Percentiles rank a stretch among this genome's conserved stretches.
Conservation (phyloP, 2,113 vertebrate species). For the Actenoides lindsayi region DNA sequence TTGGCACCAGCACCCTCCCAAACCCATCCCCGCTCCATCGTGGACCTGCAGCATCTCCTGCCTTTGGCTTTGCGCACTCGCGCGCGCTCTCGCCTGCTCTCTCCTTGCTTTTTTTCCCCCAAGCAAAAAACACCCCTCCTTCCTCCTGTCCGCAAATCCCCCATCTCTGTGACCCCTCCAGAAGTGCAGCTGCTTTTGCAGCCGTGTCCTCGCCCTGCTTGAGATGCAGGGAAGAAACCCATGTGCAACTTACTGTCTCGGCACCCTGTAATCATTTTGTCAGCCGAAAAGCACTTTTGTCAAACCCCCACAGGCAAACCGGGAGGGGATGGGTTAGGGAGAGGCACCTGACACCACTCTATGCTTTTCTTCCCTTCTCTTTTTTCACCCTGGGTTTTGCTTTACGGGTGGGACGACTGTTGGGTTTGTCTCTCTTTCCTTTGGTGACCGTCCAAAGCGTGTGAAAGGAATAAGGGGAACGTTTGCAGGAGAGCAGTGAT, state of each 20-base stretch:
- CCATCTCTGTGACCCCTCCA: neutral
- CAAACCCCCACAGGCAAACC: constrained; percentile 19
- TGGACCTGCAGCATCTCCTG: neutral
- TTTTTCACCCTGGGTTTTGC: neutral
- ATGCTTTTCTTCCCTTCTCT: neutral
- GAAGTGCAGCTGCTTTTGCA: constrained; percentile 35
- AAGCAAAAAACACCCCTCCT: neutral
- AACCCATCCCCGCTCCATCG: neutral
- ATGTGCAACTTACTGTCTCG: constrained; percentile 13
- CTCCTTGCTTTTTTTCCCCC: neutral
- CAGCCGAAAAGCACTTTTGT: constrained; percentile 43
- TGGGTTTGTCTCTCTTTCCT: neutral
- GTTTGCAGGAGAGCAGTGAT: neutral
- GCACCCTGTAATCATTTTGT: constrained; percentile 62
- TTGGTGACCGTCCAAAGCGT: neutral
- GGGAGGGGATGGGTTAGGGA: neutral
- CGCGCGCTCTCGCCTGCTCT: fast-evolving
- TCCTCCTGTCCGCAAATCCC: neutral
- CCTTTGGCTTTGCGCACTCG: fast-evolving
- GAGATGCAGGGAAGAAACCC: constrained; percentile 30
- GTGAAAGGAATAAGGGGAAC: neutral
- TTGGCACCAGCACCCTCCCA: neutral
- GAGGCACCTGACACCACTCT: neutral
- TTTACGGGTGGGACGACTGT: fast-evolving
- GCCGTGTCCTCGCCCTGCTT: neutral